Base-by-base conservation (phyloP, 2,113 vertebrate species). In the Cromileptes altivelis region DNA sequence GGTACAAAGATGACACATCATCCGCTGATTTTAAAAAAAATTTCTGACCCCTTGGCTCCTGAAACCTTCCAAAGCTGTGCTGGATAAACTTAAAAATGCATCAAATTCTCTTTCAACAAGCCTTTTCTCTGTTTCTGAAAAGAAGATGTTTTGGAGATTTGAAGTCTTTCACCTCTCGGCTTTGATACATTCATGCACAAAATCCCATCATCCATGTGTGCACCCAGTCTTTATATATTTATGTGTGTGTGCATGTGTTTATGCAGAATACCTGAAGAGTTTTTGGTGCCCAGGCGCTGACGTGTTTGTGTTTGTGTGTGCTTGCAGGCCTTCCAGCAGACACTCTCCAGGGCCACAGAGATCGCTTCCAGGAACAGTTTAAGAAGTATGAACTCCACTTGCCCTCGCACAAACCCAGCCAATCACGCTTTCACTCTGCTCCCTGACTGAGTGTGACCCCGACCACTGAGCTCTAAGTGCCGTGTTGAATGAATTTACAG, bases 291-390 rank as follows among this genome's bases (percentile, higher is more conserved):
- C 0, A 1, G 33, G 25, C 19, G 1, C 61, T 80, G 70, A 83
- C 9, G 42, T 65, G 30, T 78, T n/a, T 88, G 23, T 77, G 52
- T 76, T 56, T 81, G 68, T 87, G 69, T 84, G 52, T 81, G 52
- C 75, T 57, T 82, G 23, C 90, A 99, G 98, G 98, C 95, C 96
- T 99, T 91, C 98, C 98, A 0, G 97, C 98, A 0, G 98, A 99
- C 84, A 99, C 98, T 0, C 96, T 99, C 67, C 97, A 99, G 94
- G 98, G 98, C 62, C 98, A 99, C 94, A 95, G 98, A 85, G 98
- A 99, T 92, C 98, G 98, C 61, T 99, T 99, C 95, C 95, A 98
- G 92, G 98, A 99, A 84, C 98, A 99, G 94, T 99, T 99, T 91
- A 97, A 96, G 75, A 99, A 99, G 98, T 99, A 93, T 25, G 85